Evolutionary conservation across 2,888 invertebrate genomes (phyloP).

Genomic region (Lithophane semibrunnea): DNA sequence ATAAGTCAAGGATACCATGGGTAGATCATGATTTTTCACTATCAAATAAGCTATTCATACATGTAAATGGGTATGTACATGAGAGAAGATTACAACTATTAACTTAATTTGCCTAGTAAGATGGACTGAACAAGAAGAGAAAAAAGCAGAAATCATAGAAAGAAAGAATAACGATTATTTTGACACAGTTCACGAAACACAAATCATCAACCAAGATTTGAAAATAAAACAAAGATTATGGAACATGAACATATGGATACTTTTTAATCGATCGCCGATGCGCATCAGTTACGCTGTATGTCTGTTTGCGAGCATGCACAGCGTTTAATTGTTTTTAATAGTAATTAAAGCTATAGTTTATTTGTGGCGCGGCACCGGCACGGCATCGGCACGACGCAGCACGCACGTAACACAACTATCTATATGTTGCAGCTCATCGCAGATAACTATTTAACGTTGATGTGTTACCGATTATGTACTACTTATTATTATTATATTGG

Average conservation of each 20-base stretch:
- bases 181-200: too few species aligned
- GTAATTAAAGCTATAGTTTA: conserved; percentile 71
- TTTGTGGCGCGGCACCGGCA: conserved; percentile 48
- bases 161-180: too few species aligned
- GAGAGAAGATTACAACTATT: neutral
- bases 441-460: conserved; percentile 11
- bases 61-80: neutral
- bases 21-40: neutral
- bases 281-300: conserved; percentile 62
- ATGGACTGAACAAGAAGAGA: neutral
- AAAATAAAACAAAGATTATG: neutral
- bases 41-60: neutral
- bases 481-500: conserved; percentile 4
- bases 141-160: neutral
- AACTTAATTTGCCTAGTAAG: neutral
- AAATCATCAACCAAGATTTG: neutral
- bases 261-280: conserved; percentile 30
- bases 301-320: conserved; percentile 64
- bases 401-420: conserved; percentile 50
- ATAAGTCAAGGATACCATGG: neutral
- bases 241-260: neutral
- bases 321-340: conserved; percentile 74
- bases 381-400: conserved; percentile 45
- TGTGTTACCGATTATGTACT: conserved; percentile 11
- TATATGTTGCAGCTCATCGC: conserved; percentile 12